These are phyloP conservation scores for Drosophila ercepeae DNA, from an alignment of 1,140 invertebrate genomes.

Conservation along the genomic window DNA sequence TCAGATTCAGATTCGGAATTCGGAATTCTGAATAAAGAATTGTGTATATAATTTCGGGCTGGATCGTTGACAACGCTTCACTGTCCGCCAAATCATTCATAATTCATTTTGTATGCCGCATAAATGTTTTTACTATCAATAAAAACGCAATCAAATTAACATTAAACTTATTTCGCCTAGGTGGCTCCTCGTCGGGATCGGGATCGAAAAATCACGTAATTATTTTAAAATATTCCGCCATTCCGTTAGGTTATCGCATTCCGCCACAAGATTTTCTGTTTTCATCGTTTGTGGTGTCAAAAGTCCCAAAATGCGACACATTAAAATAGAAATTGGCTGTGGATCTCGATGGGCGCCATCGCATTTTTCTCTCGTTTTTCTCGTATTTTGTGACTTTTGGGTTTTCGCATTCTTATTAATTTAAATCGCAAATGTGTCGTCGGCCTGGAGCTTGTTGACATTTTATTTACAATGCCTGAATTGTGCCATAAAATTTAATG, in stretches of 20 bases:
- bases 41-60: constrained; percentile 25
- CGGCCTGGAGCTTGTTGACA: constrained; percentile 38
- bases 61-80: constrained; percentile 19
- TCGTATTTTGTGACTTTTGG: constrained; percentile 8
- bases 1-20: constrained; percentile 11
- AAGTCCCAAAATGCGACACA: constrained; percentile 10
- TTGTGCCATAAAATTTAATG: constrained; percentile 57
- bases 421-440: constrained; percentile 46
- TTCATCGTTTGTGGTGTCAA: constrained; percentile 36
- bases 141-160: constrained; percentile 82
- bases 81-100: constrained; percentile 68
- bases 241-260: constrained; percentile 47
- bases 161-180: constrained; percentile 71
- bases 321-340: constrained; percentile 47
- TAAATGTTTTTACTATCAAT: constrained; percentile 81
- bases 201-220: constrained; percentile 43
- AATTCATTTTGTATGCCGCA: constrained; percentile 79
- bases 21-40: neutral
- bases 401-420: constrained; percentile 51
- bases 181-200: constrained; percentile 13
- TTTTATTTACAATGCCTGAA: constrained; percentile 55
- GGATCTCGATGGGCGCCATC: constrained; percentile 39
- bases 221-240: constrained; percentile 63
- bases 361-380: neutral
- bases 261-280: constrained; percentile 24